Evolutionary conservation across 2,888 invertebrate species (phyloP), one percentile per base, ranked within the genome.

Genomic region (Eupithecia dodoneata): DNA sequence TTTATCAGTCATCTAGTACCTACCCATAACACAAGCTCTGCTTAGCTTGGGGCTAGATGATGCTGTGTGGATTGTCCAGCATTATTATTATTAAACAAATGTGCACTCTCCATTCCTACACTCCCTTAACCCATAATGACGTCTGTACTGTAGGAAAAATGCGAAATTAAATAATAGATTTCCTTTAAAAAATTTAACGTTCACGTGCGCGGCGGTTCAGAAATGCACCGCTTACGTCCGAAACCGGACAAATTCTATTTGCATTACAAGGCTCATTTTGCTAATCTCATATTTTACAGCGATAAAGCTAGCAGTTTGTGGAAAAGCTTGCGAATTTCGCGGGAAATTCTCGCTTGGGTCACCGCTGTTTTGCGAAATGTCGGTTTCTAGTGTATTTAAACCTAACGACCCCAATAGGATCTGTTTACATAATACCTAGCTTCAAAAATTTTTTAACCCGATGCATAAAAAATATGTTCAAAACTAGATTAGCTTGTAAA

Each of bases 231-330:
- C 63, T 63, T 0, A 45, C n/a, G 44, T 69, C 45, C 18, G 12
- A 63, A 47, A 63, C 70, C 18, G 10, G 70, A 75, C 44, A 30
- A 71, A 76, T 72, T 72, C 59, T 59, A 47, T 74, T 76, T 76
- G 76, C 65, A 18, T 70, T 45, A 71, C 66, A 72, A 67, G 55
- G 49, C 52, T 70, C 69, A 76, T 76, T 79, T 74, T 55, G 59
- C 66, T 74, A 79, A 79, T 79, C 79, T 76, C 76, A 75, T 72
- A 49, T 70, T 74, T 79, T 76, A 79, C 76, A 71, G 70, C 75
- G 71, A 59, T 76, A 78, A 74, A 73, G 73, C 75, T 59, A 59
- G 71, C 75, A 47, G 71, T 66, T 66, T 66, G 66, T 66, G 66
- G 66, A 63, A 63, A 66, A 66, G 66, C 66, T 66, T 66, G 66